Evolutionary conservation across 2,888 invertebrate species (phyloP).

Genomic region (Mystacides longicornis): DNA sequence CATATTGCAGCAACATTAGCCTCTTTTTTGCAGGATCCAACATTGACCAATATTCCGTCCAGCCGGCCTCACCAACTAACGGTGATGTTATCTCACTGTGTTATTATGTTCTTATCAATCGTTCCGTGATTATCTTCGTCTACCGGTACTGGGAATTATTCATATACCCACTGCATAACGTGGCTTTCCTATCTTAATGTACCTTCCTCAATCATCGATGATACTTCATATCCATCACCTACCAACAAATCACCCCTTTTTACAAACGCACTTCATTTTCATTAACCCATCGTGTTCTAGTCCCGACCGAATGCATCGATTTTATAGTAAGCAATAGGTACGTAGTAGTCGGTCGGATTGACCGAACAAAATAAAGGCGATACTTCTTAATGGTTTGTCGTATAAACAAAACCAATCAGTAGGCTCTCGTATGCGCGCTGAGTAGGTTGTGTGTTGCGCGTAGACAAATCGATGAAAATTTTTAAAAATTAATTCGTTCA

Average conservation of each 20-base stretch:
- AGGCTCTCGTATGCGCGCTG: neutral
- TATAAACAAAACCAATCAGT: neutral
- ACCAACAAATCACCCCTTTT: neutral
- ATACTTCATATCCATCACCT: too few species aligned
- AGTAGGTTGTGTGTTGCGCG: neutral
- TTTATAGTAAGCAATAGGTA: too few species aligned
- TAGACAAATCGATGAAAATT: neutral
- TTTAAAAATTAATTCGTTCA: neutral
- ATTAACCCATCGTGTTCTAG: neutral
- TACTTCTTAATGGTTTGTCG: neutral
- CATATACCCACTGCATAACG: too few species aligned
- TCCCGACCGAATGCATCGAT: too few species aligned
- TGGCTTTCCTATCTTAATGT: too few species aligned
- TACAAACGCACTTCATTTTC: neutral
- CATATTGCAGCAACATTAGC: too few species aligned
- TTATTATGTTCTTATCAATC: conserved; percentile 2
- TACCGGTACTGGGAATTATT: neutral
- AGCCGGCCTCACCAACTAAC: too few species aligned
- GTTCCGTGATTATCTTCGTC: neutral
- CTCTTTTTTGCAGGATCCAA: too few species aligned
- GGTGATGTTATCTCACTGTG: neutral
- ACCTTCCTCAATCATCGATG: too few species aligned
- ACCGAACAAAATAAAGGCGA: neutral
- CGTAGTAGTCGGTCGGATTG: neutral
- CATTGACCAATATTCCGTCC: too few species aligned